Percentiles rank a stretch among this genome's conserved stretches.
These are phyloP conservation scores for Carassius auratus DNA, from an alignment of 2,113 vertebrate species.

Conservation along the genomic window DNA sequence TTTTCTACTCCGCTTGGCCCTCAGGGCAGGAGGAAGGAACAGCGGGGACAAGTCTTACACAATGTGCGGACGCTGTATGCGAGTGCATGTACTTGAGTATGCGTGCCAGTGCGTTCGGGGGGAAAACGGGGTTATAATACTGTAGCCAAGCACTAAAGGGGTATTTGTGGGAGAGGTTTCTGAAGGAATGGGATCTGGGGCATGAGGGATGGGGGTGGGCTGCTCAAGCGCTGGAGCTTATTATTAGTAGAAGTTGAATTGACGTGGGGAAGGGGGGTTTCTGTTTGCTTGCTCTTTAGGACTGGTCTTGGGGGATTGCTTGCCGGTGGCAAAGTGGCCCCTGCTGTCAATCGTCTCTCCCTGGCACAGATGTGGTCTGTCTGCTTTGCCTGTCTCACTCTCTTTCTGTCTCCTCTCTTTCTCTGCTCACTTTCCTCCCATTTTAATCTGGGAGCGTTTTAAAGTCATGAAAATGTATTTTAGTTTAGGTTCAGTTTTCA, in stretches of 20 bases:
- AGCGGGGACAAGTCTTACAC: conserved; percentile 45
- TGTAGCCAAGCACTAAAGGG: conserved; percentile 2
- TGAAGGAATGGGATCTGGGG: conserved; percentile 17
- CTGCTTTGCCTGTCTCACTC: conserved; percentile 22
- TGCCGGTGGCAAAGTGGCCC: conserved; percentile 37
- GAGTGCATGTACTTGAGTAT: conserved; percentile 33
- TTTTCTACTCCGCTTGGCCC: not conserved
- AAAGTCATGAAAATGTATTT: not conserved
- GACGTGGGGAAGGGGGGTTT: conserved; percentile 52
- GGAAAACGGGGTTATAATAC: not conserved
- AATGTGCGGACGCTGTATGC: conserved; percentile 7
- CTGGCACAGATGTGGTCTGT: conserved; percentile 26
- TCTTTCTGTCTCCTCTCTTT: not conserved
- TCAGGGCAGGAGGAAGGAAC: conserved; percentile 27
- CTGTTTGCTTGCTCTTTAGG: conserved; percentile 63
- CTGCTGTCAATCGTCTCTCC: conserved; percentile 32
- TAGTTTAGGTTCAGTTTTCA: not conserved
- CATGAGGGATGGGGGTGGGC: conserved; percentile 1
- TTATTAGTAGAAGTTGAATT: conserved; percentile 45
- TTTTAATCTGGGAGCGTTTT: conserved; percentile 20
- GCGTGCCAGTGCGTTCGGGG: conserved; percentile 13
- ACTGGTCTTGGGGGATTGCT: conserved; percentile 53
- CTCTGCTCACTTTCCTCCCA: not conserved
- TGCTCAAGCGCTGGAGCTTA: not conserved
- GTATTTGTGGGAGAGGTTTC: conserved; percentile 13